Percentiles rank a stretch among this genome's conserved stretches.
Conservation (phyloP, 2,113 vertebrate genomes). For the Thunnus thynnus region DNA sequence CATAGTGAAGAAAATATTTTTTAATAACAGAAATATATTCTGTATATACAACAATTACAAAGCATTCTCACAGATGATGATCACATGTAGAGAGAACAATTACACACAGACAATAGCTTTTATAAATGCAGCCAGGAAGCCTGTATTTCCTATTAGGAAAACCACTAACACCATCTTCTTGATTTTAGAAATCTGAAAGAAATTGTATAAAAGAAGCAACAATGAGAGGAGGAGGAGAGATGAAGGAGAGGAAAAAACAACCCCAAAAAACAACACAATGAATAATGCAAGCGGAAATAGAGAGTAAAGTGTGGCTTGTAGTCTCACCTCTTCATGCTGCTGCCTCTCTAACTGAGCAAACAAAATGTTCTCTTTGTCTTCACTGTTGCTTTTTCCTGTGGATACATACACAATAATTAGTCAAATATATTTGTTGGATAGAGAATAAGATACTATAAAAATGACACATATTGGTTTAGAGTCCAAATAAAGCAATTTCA, state of each 20-base stretch:
- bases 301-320: background rate
- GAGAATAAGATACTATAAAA: background rate
- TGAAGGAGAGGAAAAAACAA: background rate
- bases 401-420: conserved; percentile 3
- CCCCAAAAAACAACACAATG: background rate
- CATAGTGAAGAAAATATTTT: no score
- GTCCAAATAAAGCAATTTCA: background rate
- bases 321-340: conserved; percentile 81
- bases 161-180: conserved; percentile 85
- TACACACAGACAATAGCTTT: conserved; percentile 82
- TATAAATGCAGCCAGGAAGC: conserved; percentile 85
- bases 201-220: background rate
- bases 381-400: conserved; percentile 82
- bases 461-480: background rate
- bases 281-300: background rate
- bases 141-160: conserved; percentile 88
- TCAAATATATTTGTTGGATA: background rate
- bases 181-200: conserved; percentile 85
- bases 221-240: background rate
- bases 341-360: conserved; percentile 51
- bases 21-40: no score
- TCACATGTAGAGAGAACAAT: conserved; percentile 10
- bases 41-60: no score
- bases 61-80: background rate
- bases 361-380: conserved; percentile 87